Evolutionary conservation across 2,888 invertebrate species (phyloP), one percentile per base, ranked within the genome.

Genomic region (Philereme vetulata): DNA sequence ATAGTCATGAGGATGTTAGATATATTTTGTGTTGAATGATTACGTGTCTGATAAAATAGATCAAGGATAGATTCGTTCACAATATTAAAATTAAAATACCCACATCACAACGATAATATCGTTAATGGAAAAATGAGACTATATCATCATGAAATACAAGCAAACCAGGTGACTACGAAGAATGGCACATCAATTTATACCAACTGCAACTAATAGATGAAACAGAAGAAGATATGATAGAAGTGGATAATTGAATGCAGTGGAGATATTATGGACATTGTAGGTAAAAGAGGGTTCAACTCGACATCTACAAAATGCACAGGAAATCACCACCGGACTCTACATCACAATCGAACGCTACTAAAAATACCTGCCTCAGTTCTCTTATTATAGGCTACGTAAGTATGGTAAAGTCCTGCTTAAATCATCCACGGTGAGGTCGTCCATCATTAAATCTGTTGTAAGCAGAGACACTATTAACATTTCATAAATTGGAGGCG

Each of bases 391-490:
- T 81, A 92, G 86, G 86, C 86, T 88, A 90, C 86, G 92, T 72
- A 93, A 87, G 82, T 82, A 91, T 72, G 93, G 92, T 81, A 90
- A 85, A 74, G 86, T 88, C 84, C 78, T 87, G 88, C 90, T 89
- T 78, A 90, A 74, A 80, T 87, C 88, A 72, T 82, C 90, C 82
- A 92, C 87, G 78, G 87, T 86, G 80, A 92, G 78, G 83, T 92
- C 91, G 68, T 76, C 84, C 86, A 92, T 68, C 92, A 92, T 91
- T 83, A 91, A 84, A 92, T 93, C 93, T 93, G 92, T 75, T 80
- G 75, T 82, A 81, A 86, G 75, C 77, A 81, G 75, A 84, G 59
- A 77, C 60, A 64, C 62, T 56, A 72, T 77, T 76, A 75, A 61
- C 58, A 67, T 53, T 65, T 67, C 42, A 56, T 60, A 66, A 68